A percentile compares a stretch with the other conserved stretches of the same genome.
Conservation (phyloP, 2,797 vertebrate species). For the Urocyon cinereoargenteus region DNA sequence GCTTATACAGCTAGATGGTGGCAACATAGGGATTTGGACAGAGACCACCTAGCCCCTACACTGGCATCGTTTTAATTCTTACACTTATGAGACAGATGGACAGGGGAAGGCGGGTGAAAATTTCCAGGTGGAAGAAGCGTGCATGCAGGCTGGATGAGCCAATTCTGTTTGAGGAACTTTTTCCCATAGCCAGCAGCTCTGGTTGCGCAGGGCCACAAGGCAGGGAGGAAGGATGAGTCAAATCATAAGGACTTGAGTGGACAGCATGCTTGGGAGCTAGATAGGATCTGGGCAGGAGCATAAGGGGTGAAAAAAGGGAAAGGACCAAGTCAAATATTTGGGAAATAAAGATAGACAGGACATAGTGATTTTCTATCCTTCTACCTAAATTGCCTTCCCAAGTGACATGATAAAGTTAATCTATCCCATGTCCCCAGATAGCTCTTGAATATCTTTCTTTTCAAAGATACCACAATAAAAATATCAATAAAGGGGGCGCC, state of each 20-base stretch:
- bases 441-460: not conserved
- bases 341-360: not conserved
- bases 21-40: not conserved
- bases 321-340: not conserved
- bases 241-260: too few species aligned
- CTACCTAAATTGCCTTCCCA: not conserved
- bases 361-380: not conserved
- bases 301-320: not conserved
- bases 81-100: not conserved
- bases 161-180: not conserved
- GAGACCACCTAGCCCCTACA: not conserved
- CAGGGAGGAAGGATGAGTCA: not conserved
- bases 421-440: not conserved
- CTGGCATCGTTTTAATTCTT: not conserved
- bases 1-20: too few species aligned
- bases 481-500: too few species aligned
- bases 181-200: fast-evolving
- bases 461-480: not conserved
- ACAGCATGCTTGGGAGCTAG: not conserved
- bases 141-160: not conserved
- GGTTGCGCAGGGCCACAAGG: fast-evolving
- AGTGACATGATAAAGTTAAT: not conserved
- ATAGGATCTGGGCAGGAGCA: not conserved
- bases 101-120: not conserved
- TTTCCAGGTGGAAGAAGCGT: not conserved